Evolutionary conservation across 2,797 vertebrate genomes (phyloP), one percentile per base, ranked within the genome.

Genomic region (Poliocrania exsul): DNA sequence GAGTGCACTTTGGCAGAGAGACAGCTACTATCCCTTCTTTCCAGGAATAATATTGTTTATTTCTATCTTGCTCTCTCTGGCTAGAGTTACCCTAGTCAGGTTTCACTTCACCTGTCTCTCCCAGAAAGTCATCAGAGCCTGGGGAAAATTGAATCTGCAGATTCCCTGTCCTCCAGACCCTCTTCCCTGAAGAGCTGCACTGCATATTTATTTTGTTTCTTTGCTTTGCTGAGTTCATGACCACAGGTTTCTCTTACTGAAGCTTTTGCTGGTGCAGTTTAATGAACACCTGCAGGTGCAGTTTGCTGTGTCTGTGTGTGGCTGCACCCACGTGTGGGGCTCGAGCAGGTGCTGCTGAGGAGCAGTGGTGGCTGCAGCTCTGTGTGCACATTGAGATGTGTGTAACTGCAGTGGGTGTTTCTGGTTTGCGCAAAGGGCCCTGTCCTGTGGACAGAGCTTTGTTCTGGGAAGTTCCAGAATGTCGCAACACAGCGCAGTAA

Each of bases 31-130:
- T 72, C 87, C 87, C 94, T 84, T 97, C 93, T 97, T 97, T 96
- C 96, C 96, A 97, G 93, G 94, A 97, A 97, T 96, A 96, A 95
- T 92, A 93, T 23, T 95, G 92, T 95, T 97, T 96, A 95, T 96
- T 97, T 96, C 93, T 94, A 88, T 93, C 86, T 90, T 72, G 31
- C 73, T 96, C 73, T 66, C 81, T 81, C 88, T 88, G 88, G 81
- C 83, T 94, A 54, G 72, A 86, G 81, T 96, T 95, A 88, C 89
- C 46, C 51, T 69, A 6, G 44, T 96, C 86, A 90, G 71, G 71
- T 96, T 97, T 95, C 92, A 56, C 26, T 95, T 96, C 93, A 96
- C 94, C 95, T 95, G 92, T 92, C 84, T 88, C 67, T 66, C n/a
- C 60, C 80, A 42, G 49, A n/a, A 85, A 95, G 83, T 86, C 89